Evolutionary conservation across 1,140 invertebrate genomes (phyloP).

Genomic region (Diachasmimorpha longicaudata): DNA sequence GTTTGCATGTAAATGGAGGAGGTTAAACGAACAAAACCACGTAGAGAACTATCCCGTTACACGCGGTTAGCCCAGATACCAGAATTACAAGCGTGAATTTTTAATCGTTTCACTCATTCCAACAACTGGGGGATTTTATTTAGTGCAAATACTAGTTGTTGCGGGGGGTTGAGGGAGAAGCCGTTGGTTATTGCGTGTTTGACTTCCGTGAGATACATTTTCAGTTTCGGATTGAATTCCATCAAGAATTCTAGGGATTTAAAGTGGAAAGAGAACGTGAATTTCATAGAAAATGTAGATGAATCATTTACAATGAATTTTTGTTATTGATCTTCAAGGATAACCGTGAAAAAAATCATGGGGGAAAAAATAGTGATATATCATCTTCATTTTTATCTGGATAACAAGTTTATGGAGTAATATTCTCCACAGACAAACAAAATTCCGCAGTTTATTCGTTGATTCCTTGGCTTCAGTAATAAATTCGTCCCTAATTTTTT

Average conservation of each 20-base stretch:
- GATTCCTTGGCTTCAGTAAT: neutral
- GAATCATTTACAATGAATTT: too few relatives aligned
- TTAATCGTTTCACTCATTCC: slow-evolving; percentile 39
- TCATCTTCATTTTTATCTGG: too few relatives aligned
- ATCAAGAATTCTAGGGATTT: neutral
- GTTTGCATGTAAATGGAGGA: neutral
- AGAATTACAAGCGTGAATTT: slow-evolving; percentile 53
- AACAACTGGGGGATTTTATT: neutral
- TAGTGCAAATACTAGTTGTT: neutral
- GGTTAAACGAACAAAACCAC: neutral
- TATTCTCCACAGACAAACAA: neutral
- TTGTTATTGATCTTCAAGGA: too few relatives aligned
- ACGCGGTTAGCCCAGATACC: slow-evolving; percentile 52
- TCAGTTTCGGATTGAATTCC: neutral
- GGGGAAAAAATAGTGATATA: too few relatives aligned
- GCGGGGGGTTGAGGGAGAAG: neutral
- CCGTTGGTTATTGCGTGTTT: neutral
- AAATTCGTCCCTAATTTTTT: slow-evolving; percentile 17
- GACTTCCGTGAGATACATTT: neutral
- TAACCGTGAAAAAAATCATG: too few relatives aligned
- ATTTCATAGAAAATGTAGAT: neutral
- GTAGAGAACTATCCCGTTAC: slow-evolving; percentile 50
- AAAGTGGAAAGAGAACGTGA: neutral
- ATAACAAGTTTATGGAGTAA: too few relatives aligned
- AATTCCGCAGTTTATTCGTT: slow-evolving; percentile 1